A percentile compares a stretch with the other conserved stretches of the same genome.
Conservation (phyloP, 2,888 invertebrate genomes). For the Sturmia bella region DNA sequence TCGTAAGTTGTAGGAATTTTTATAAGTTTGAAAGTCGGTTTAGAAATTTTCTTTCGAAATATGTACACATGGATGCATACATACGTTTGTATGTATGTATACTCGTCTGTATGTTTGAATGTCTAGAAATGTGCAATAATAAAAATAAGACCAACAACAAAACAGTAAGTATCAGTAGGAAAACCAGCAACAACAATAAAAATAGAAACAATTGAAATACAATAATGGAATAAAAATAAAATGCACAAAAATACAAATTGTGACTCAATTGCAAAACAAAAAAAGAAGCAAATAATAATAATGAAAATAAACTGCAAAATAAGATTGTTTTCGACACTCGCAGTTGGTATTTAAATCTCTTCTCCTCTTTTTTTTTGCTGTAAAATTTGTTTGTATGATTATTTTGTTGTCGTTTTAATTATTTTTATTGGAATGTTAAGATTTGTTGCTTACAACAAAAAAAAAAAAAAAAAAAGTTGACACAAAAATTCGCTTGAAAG, state of each 20-base stretch:
- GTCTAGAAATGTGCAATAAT: conserved; percentile 11
- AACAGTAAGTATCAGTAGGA: conserved; percentile 17
- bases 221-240: conserved; percentile 53
- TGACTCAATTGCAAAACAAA: conserved; percentile 53
- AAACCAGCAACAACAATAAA: not conserved
- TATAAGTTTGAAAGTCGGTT: conserved; percentile 1
- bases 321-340: conserved; percentile 57
- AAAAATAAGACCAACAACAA: conserved; percentile 31
- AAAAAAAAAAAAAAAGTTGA: conserved; percentile 7
- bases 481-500: not conserved
- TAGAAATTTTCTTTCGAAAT: conserved; percentile 1
- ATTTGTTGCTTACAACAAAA: conserved; percentile 12
- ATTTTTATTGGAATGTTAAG: conserved; percentile 44
- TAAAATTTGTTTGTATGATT: conserved; percentile 28
- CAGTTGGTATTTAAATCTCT: conserved; percentile 56
- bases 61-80: not conserved
- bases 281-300: conserved; percentile 21
- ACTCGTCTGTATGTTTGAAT: not conserved
- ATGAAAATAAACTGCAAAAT: conserved; percentile 38
- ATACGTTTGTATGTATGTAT: not conserved
- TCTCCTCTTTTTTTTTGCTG: conserved; percentile 8
- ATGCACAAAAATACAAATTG: conserved; percentile 35
- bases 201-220: conserved; percentile 26
- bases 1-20: not conserved
- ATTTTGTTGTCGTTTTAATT: conserved; percentile 33